Evolutionary conservation across 2,888 invertebrate genomes (phyloP).

Genomic region (Clunio marinus): DNA sequence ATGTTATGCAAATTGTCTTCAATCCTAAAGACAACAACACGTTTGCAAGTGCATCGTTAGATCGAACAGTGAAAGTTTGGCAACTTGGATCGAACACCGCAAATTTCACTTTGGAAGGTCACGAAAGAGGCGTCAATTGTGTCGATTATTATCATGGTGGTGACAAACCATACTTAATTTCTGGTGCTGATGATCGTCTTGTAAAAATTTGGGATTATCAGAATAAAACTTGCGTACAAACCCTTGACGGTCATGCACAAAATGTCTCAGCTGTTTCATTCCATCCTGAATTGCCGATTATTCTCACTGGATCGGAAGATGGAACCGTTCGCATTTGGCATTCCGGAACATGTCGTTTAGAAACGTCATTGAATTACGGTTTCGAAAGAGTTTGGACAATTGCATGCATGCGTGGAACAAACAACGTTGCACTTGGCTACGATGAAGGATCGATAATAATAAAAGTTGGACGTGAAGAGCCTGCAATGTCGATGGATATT

Average conservation of each 20-base stretch:
- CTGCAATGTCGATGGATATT: constrained; percentile 98
- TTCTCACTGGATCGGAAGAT: constrained; percentile 96
- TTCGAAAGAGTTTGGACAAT: constrained; percentile 98
- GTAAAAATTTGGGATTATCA: constrained; percentile 99
- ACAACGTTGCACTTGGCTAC: constrained; percentile 89
- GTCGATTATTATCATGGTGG: constrained; percentile 99
- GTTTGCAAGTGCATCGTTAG: constrained; percentile 98
- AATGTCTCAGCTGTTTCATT: constrained; percentile 95
- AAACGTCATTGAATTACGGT: constrained; percentile 95
- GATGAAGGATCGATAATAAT: constrained; percentile 52
- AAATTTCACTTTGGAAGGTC: constrained; percentile 96
- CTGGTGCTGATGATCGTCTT: constrained; percentile 95
- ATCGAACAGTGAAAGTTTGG: constrained; percentile 98
- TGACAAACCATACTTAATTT: constrained; percentile 97
- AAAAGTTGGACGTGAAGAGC: constrained; percentile 85
- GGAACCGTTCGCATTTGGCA: constrained; percentile 98
- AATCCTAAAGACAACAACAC: constrained; percentile 99
- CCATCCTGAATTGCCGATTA: constrained; percentile 96
- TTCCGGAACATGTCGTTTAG: constrained; percentile 94
- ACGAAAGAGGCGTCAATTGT: constrained; percentile 98
- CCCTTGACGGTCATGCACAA: constrained; percentile 93
- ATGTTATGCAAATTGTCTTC: constrained; percentile 99
- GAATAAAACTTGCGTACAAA: constrained; percentile 99
- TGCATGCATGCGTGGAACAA: constrained; percentile 85
- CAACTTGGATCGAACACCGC: constrained; percentile 95